Evolutionary conservation across 2,888 invertebrate genomes (phyloP).

Genomic region (Spatulosminthurus flaviceps): DNA sequence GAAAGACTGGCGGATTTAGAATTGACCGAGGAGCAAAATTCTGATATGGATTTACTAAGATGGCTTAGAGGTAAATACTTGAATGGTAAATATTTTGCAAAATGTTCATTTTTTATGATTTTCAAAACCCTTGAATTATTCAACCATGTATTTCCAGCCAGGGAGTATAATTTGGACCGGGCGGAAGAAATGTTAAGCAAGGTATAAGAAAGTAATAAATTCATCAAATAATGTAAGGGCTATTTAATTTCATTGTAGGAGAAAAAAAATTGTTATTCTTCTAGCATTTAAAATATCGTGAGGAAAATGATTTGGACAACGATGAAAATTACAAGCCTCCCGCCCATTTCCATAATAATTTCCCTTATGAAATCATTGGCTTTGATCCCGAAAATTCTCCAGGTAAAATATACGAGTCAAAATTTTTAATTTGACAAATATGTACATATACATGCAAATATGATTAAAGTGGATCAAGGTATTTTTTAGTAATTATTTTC

Average conservation of each 20-base stretch:
- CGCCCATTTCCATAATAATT: not conserved
- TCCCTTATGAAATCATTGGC: constrained; percentile 20
- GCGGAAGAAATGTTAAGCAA: not conserved
- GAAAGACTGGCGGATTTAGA: not conserved
- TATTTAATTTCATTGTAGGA: too few species aligned
- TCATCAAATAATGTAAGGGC: not conserved
- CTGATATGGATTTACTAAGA: not conserved
- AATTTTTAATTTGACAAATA: not conserved
- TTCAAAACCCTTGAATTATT: too few species aligned
- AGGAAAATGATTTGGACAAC: constrained; percentile 12
- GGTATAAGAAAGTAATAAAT: not conserved
- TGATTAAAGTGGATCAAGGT: not conserved
- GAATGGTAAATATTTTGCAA: too few species aligned
- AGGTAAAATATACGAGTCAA: not conserved
- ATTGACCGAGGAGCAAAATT: not conserved
- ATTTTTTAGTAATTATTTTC: not conserved
- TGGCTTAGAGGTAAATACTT: not conserved
- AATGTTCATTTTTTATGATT: too few species aligned
- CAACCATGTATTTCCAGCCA: not conserved
- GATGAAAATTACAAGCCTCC: constrained; percentile 16
- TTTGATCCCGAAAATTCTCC: constrained; percentile 27
- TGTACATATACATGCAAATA: not conserved
- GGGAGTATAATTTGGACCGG: not conserved
- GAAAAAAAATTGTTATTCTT: too few species aligned
- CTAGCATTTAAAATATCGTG: not conserved